Conservation (phyloP, 2,888 invertebrate species). For the Molorchus minor region DNA sequence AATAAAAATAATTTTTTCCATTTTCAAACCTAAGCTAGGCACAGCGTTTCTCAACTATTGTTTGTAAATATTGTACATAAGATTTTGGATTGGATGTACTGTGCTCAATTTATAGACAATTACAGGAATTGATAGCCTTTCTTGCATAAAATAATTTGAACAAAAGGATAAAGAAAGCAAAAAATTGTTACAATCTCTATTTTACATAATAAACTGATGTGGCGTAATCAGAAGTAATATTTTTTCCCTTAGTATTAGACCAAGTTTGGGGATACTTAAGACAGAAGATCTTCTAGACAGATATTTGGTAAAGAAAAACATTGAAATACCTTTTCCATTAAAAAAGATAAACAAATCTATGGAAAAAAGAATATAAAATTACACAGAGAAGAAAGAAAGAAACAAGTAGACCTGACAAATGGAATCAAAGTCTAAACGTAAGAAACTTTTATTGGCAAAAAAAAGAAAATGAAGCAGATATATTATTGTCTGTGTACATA, state of each 20-base stretch:
- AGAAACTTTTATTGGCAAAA: slow-evolving; percentile 23
- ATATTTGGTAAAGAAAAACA: slow-evolving; percentile 74
- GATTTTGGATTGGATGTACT: too few species aligned
- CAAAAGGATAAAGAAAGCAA: too few species aligned
- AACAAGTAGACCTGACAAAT: slow-evolving; percentile 66
- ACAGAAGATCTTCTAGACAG: slow-evolving; percentile 68
- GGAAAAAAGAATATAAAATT: slow-evolving; percentile 70
- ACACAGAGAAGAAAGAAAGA: slow-evolving; percentile 77
- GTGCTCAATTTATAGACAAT: too few species aligned
- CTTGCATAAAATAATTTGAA: too few species aligned
- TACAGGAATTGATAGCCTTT: too few species aligned
- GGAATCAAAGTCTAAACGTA: slow-evolving; percentile 29
- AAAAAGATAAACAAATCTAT: slow-evolving; percentile 67
- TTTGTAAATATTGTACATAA: too few species aligned
- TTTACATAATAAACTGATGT: too few species aligned
- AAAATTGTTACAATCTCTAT: too few species aligned
- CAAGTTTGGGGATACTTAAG: slow-evolving; percentile 76
- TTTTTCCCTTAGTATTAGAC: slow-evolving; percentile 63
- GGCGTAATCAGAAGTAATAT: neutral
- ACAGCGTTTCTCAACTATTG: too few species aligned
- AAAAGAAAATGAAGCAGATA: slow-evolving; percentile 21
- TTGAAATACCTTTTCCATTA: slow-evolving; percentile 81
- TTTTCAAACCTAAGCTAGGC: too few species aligned
- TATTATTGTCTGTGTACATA: slow-evolving; percentile 6
- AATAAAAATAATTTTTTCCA: too few species aligned